Percentiles rank a stretch among this genome's conserved stretches.
These are phyloP conservation scores for Myrmophylax atrothorax DNA, from an alignment of 2,113 vertebrate species.

Conservation along the genomic window DNA sequence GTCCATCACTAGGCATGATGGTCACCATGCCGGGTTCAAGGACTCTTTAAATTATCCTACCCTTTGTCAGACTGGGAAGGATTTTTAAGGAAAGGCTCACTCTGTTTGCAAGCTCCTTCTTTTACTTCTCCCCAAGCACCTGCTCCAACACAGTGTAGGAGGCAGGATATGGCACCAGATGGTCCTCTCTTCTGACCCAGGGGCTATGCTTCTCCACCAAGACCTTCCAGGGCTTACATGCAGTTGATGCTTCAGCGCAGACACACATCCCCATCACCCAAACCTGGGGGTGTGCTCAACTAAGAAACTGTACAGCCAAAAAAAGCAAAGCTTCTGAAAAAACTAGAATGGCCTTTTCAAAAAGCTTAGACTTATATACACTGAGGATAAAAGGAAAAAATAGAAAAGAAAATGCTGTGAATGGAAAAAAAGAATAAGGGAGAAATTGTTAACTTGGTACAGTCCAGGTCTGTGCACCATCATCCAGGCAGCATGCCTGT, in stretches of 20 bases:
- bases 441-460: background rate
- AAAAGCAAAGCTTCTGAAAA: background rate
- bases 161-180: slow-evolving; percentile 6
- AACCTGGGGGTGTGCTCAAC: background rate
- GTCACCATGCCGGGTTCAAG: background rate
- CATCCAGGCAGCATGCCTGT: background rate
- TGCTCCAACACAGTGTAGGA: background rate
- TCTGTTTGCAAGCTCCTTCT: background rate
- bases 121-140: background rate
- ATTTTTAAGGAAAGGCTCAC: background rate
- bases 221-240: background rate
- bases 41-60: background rate
- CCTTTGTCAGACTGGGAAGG: background rate
- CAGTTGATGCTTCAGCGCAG: background rate
- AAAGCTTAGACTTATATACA: background rate
- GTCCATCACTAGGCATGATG: accelerated
- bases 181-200: slow-evolving; percentile 11
- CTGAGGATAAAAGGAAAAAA: background rate
- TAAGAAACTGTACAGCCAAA: background rate
- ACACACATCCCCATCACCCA: background rate
- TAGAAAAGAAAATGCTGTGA: background rate
- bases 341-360: background rate
- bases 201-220: background rate
- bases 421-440: background rate
- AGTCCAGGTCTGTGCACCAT: background rate